These are phyloP conservation scores for Eucera pruinosa DNA, from an alignment of 2,888 invertebrate species.

Conservation along the genomic window DNA sequence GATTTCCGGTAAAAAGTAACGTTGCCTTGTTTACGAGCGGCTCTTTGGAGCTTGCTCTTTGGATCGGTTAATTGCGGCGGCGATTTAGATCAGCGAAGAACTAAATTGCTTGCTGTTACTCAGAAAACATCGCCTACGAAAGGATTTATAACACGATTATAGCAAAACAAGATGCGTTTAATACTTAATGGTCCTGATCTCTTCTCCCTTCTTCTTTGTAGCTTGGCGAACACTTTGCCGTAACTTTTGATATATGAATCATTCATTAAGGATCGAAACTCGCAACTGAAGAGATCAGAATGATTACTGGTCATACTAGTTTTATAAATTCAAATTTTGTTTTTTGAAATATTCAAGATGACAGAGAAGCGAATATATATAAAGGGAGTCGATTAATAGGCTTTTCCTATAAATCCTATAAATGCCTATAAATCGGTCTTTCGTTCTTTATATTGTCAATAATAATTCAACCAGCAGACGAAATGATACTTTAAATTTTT, in stretches of 20 bases:
- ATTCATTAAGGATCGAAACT: background rate
- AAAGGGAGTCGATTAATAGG: no score
- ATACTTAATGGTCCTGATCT: slow-evolving; percentile 17
- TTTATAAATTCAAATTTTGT: background rate
- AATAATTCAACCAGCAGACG: no score
- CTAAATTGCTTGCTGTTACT: slow-evolving; percentile 32
- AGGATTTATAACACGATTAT: slow-evolving; percentile 39
- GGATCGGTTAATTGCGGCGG: slow-evolving; percentile 45
- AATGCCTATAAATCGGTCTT: no score
- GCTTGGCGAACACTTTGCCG: background rate
- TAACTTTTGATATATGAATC: background rate
- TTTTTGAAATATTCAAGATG: no score
- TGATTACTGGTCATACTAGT: background rate
- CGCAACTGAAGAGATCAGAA: background rate
- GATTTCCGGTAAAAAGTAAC: slow-evolving; percentile 25
- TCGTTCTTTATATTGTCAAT: no score
- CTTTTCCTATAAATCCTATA: no score
- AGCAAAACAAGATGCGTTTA: slow-evolving; percentile 29
- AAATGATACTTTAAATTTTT: no score
- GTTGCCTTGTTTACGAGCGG: slow-evolving; percentile 30
- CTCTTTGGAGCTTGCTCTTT: slow-evolving; percentile 24
- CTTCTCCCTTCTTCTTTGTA: background rate
- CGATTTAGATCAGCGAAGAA: slow-evolving; percentile 46
- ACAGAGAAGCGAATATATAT: no score
- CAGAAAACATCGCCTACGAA: slow-evolving; percentile 18